A percentile compares a stretch with the other conserved stretches of the same genome.
Conservation (phyloP, 1,140 invertebrate genomes). For the Cheumatopsyche charites region DNA sequence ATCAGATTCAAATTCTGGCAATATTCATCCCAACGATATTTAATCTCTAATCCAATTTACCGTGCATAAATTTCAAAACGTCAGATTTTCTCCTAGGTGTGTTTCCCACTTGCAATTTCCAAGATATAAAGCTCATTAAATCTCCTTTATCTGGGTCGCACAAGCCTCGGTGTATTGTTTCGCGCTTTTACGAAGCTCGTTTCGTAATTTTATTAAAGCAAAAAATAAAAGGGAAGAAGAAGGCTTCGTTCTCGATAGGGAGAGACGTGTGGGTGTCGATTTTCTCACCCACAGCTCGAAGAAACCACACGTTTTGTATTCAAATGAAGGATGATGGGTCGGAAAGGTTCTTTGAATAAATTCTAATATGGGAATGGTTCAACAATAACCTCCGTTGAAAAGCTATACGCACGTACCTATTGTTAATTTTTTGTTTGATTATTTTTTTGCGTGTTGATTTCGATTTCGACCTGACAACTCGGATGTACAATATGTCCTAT, state of each 20-base stretch:
- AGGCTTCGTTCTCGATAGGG: not conserved
- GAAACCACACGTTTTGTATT: not conserved
- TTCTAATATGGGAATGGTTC: not conserved
- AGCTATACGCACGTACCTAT: not conserved
- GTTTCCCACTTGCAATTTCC: no score
- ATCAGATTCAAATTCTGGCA: no score
- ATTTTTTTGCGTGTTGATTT: not conserved
- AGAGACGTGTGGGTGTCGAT: not conserved
- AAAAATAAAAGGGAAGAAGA: not conserved
- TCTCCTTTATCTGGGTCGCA: no score
- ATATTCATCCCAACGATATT: no score
- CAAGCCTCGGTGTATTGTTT: no score
- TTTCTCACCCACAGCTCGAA: not conserved
- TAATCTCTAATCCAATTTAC: no score
- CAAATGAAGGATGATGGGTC: not conserved
- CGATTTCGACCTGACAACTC: not conserved
- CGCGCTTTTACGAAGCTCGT: no score
- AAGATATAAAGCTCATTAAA: no score
- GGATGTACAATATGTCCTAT: not conserved
- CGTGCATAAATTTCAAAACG: no score
- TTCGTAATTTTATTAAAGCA: no score
- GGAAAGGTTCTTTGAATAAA: constrained; percentile 8
- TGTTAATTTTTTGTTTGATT: not conserved
- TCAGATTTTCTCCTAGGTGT: no score
- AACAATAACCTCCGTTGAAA: constrained; percentile 10